These are phyloP conservation scores for Oncopeltus fasciatus DNA, from an alignment of 1,140 invertebrate species.

Conservation along the genomic window DNA sequence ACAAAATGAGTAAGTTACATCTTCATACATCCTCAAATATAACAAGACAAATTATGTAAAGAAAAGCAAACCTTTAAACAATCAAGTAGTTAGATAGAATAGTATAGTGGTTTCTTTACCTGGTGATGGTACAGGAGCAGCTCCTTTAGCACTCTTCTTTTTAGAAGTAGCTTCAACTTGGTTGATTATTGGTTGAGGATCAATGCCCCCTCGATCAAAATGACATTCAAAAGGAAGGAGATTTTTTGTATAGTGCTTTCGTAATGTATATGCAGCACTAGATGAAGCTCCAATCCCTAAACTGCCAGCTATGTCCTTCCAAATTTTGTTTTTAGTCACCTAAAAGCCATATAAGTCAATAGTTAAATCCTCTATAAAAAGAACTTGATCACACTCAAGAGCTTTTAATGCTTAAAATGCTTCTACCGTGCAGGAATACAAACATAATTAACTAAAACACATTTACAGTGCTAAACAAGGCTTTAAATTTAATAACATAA, in stretches of 20 bases:
- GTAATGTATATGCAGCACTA: slow-evolving; percentile 87
- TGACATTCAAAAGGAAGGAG: slow-evolving; percentile 90
- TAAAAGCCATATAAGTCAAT: slow-evolving; percentile 30
- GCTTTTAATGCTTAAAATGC: too few relatives aligned
- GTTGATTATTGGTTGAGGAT: slow-evolving; percentile 87
- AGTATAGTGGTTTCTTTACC: too few relatives aligned
- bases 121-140: slow-evolving; percentile 64
- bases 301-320: slow-evolving; percentile 91
- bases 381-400: too few relatives aligned
- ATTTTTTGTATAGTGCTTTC: slow-evolving; percentile 96
- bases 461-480: too few relatives aligned
- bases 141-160: slow-evolving; percentile 64
- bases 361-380: neutral
- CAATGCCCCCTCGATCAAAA: slow-evolving; percentile 88
- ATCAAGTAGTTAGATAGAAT: too few relatives aligned
- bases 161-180: slow-evolving; percentile 80
- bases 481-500: too few relatives aligned
- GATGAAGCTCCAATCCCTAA: slow-evolving; percentile 90
- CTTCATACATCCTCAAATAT: too few relatives aligned
- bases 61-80: too few relatives aligned
- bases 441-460: slow-evolving; percentile 1
- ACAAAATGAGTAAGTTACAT: too few relatives aligned
- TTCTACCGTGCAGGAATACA: neutral
- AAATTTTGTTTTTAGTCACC: slow-evolving; percentile 95
- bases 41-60: too few relatives aligned